These are phyloP conservation scores for Gorsachius magnificus DNA, from an alignment of 2,797 vertebrate genomes.

Conservation along the genomic window DNA sequence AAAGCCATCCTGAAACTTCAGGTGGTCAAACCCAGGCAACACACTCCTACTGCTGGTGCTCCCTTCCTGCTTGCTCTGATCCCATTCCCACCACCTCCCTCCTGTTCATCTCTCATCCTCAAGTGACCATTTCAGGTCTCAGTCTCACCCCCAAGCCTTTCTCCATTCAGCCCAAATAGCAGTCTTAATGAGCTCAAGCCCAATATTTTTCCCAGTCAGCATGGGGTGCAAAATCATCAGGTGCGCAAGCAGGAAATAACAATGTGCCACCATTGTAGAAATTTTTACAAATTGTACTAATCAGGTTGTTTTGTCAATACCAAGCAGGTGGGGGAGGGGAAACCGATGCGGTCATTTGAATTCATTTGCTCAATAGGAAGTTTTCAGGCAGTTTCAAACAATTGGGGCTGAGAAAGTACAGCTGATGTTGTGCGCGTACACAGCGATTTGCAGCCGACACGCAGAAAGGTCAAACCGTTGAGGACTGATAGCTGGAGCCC, in stretches of 20 bases:
- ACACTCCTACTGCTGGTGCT: not conserved
- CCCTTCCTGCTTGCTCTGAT: not conserved
- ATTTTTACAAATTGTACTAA: not conserved
- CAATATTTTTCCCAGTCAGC: not conserved
- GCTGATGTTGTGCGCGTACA: not conserved
- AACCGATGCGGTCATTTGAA: not conserved
- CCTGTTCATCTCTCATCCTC: not conserved
- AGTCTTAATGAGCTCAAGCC: not conserved
- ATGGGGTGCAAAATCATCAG: not conserved
- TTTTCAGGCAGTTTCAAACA: slow-evolving; percentile 39
- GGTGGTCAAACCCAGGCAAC: not conserved
- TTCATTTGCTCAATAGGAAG: not conserved
- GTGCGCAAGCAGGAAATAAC: slow-evolving; percentile 26
- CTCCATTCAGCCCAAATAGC: not conserved
- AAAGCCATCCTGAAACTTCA: not conserved
- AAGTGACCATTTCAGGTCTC: not conserved
- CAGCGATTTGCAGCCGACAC: slow-evolving; percentile 21
- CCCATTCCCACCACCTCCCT: not conserved
- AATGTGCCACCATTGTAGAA: not conserved
- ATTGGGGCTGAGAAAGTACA: not conserved
- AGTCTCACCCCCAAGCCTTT: not conserved
- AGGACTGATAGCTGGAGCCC: slow-evolving; percentile 33
- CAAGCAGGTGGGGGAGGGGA: not conserved
- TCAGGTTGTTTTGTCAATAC: not conserved
- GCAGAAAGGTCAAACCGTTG: slow-evolving; percentile 28